A percentile compares a stretch with the other conserved stretches of the same genome.
phyloP scores from a whole-genome alignment of 2,888 invertebrate genomes.

The Dynastes hyllus region DNA sequence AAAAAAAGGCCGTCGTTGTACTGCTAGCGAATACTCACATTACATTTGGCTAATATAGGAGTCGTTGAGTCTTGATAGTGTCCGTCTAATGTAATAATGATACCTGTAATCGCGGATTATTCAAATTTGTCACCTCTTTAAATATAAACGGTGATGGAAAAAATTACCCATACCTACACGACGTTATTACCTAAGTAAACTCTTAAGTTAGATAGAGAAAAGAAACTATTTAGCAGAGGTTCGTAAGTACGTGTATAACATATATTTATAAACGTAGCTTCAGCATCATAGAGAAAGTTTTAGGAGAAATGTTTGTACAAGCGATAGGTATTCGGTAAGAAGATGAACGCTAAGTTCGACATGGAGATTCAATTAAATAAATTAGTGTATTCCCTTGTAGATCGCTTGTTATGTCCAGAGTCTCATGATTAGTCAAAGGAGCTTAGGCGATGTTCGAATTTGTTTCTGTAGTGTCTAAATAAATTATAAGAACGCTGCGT shows the following conservation, averaged over 20 bases:
- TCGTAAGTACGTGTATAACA: no score
- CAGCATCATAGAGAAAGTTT: neutral
- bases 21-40: neutral
- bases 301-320: neutral
- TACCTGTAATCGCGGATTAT: slow-evolving; percentile 35
- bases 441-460: no score
- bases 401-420: no score
- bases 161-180: slow-evolving; percentile 25
- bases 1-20: neutral
- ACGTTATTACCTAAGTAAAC: no score
- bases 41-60: slow-evolving; percentile 1
- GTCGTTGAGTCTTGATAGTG: slow-evolving; percentile 6
- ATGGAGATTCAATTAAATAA: slow-evolving; percentile 15
- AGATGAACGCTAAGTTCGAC: neutral
- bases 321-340: neutral
- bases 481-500: no score
- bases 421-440: no score
- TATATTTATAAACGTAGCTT: no score
- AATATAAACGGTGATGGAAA: neutral
- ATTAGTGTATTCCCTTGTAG: slow-evolving; percentile 3
- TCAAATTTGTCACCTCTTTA: slow-evolving; percentile 27
- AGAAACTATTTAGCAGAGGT: no score
- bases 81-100: slow-evolving; percentile 27
- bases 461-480: no score
- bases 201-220: no score